These are phyloP conservation scores for Rhadinocentrus ornatus DNA, from an alignment of 2,797 vertebrate genomes.

Conservation along the genomic window DNA sequence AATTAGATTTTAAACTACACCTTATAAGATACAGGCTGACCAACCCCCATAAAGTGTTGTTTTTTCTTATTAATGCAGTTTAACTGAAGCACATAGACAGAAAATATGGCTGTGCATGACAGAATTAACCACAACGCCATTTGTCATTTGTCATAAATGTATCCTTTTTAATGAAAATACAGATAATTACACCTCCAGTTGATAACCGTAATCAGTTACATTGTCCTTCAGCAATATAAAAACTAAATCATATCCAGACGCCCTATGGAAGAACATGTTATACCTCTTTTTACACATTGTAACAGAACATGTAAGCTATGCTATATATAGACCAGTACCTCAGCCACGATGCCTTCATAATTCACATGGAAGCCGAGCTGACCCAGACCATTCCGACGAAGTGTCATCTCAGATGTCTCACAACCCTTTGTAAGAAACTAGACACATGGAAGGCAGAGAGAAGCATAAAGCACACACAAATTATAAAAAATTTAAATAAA, in stretches of 20 bases:
- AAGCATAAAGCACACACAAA: slow-evolving; percentile 3
- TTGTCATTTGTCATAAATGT: not conserved
- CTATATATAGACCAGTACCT: slow-evolving; percentile 62
- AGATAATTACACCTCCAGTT: not conserved
- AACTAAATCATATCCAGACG: not conserved
- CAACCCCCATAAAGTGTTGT: not conserved
- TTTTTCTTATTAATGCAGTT: not conserved
- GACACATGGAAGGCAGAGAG: slow-evolving; percentile 3
- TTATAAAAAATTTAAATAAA: not conserved
- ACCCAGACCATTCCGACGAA: slow-evolving; percentile 94
- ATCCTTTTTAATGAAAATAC: not conserved
- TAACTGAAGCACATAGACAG: not conserved
- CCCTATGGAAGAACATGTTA: not conserved
- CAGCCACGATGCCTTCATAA: slow-evolving; percentile 98
- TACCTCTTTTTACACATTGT: not conserved
- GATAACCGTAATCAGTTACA: not conserved
- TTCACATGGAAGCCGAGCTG: slow-evolving; percentile 99
- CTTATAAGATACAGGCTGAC: not conserved
- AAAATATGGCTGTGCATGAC: not conserved
- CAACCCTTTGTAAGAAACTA: slow-evolving; percentile 96
- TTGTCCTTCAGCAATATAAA: not conserved
- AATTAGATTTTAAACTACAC: too few species aligned
- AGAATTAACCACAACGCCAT: not conserved
- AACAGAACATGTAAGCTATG: slow-evolving; percentile 1
- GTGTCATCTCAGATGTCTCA: slow-evolving; percentile 96